Conservation (phyloP, 2,797 vertebrate species). For the Intellagama lesueurii region DNA sequence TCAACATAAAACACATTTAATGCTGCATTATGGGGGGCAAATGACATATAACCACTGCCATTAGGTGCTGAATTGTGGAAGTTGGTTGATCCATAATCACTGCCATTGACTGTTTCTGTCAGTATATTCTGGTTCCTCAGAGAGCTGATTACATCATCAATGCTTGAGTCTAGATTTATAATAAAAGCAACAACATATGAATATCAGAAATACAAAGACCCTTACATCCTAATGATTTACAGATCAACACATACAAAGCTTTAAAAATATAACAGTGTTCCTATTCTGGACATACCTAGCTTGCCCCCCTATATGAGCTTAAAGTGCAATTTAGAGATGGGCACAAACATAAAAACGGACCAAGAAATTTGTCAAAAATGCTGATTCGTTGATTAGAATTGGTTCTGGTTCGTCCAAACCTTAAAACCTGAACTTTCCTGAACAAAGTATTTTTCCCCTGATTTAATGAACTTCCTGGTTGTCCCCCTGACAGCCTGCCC, state of each 20-base stretch:
- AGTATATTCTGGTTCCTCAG: constrained; percentile 86
- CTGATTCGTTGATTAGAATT: too few relatives aligned
- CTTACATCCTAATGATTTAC: not conserved
- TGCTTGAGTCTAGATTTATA: constrained; percentile 79
- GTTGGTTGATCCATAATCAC: constrained; percentile 81
- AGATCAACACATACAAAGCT: not conserved
- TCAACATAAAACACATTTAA: constrained; percentile 85
- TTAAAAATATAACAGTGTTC: too few relatives aligned
- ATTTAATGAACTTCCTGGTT: too few relatives aligned
- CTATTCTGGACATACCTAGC: too few relatives aligned
- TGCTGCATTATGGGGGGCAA: constrained; percentile 91
- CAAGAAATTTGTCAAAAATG: too few relatives aligned
- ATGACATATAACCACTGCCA: constrained; percentile 83
- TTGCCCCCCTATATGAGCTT: too few relatives aligned
- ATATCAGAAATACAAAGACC: not conserved
- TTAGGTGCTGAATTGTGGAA: constrained; percentile 91
- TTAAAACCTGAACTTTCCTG: too few relatives aligned
- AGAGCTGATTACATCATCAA: constrained; percentile 85
- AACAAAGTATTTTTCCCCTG: too few relatives aligned
- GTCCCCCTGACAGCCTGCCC: too few relatives aligned
- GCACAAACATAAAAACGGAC: too few relatives aligned
- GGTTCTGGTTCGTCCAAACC: too few relatives aligned
- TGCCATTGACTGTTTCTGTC: constrained; percentile 85
- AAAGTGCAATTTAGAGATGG: too few relatives aligned
- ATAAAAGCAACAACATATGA: constrained; percentile 22